Percentiles rank a stretch among this genome's conserved stretches.
These are phyloP conservation scores for Cyanoliseus patagonus DNA, from an alignment of 2,113 vertebrate species.

Conservation along the genomic window DNA sequence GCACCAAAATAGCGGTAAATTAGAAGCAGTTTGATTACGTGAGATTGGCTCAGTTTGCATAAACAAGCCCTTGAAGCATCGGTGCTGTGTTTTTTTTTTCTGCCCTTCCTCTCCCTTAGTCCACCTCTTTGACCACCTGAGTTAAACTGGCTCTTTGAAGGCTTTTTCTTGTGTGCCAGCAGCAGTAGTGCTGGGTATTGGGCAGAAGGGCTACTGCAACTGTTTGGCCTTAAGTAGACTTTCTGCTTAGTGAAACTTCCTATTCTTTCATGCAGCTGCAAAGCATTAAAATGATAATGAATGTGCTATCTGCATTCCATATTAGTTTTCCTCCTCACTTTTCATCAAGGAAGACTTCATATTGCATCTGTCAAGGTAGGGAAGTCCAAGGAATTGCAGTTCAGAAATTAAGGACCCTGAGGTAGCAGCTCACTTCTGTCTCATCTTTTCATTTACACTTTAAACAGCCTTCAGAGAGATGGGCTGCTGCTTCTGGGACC, in stretches of 20 bases:
- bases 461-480: slow-evolving; percentile 65
- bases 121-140: background rate
- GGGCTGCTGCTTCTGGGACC: slow-evolving; percentile 45
- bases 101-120: background rate
- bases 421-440: slow-evolving; percentile 64
- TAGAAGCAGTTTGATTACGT: background rate
- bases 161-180: background rate
- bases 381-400: slow-evolving; percentile 69
- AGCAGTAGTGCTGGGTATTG: background rate
- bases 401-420: slow-evolving; percentile 72
- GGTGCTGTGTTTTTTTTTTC: background rate
- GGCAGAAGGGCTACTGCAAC: background rate
- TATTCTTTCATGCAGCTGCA: slow-evolving; percentile 41
- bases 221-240: background rate
- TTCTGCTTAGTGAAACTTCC: background rate
- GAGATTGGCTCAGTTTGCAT: background rate
- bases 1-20: background rate
- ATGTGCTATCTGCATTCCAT: slow-evolving; percentile 42
- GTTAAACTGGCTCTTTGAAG: background rate
- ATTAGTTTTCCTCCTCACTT: slow-evolving; percentile 61
- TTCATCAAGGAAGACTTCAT: slow-evolving; percentile 68
- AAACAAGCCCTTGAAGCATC: background rate
- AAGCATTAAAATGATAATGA: slow-evolving; percentile 73
- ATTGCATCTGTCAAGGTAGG: slow-evolving; percentile 67
- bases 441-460: slow-evolving; percentile 73